Evolutionary conservation across 2,797 vertebrate species (phyloP).

Genomic region (Argya squamiceps): DNA sequence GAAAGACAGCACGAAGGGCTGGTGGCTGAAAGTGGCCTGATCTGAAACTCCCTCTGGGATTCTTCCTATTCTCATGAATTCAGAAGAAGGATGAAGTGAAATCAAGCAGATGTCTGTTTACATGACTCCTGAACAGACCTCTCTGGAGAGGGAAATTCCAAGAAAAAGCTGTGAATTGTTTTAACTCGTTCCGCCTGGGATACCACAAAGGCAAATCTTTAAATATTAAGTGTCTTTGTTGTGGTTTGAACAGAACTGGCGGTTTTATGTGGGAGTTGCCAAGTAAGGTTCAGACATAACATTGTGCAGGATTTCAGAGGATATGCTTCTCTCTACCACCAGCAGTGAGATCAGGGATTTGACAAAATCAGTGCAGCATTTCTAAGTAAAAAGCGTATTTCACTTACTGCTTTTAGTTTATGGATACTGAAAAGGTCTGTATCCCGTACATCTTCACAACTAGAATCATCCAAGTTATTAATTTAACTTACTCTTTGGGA

Average conservation of each 20-base stretch:
- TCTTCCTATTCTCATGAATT: background rate
- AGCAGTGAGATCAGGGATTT: background rate
- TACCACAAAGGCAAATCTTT: background rate
- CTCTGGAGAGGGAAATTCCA: background rate
- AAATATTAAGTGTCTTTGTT: background rate
- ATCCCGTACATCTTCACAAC: background rate
- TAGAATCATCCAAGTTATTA: background rate
- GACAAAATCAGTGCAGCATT: background rate
- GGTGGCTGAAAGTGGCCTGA: background rate
- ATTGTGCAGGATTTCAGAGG: background rate
- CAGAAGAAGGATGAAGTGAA: background rate
- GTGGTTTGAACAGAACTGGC: background rate
- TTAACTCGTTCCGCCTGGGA: background rate
- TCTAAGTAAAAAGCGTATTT: background rate
- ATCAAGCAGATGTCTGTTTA: background rate
- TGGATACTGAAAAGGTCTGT: background rate
- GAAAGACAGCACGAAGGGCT: background rate
- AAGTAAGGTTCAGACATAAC: background rate
- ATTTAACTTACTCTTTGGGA: background rate
- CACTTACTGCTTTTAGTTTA: background rate
- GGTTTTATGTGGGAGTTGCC: background rate
- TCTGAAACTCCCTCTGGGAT: background rate
- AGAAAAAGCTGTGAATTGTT: background rate
- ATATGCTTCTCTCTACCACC: background rate
- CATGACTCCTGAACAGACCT: background rate